Conservation (phyloP, 2,113 vertebrate species). For the Sigmodon hispidus region DNA sequence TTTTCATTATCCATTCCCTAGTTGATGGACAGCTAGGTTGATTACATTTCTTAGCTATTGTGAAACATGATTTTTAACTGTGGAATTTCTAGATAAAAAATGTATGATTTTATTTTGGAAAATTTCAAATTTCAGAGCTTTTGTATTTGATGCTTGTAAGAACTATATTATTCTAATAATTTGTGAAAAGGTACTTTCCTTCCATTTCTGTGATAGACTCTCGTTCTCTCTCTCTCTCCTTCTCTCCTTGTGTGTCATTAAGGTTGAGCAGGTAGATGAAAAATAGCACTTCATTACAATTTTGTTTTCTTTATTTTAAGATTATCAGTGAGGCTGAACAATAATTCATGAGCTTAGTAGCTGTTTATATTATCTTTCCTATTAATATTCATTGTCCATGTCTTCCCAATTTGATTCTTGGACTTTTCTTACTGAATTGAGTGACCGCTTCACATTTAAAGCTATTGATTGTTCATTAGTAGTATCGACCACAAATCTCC, state of each 20-base stretch:
- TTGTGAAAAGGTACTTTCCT: background rate
- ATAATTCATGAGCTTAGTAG: conserved; percentile 30
- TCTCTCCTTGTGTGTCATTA: background rate
- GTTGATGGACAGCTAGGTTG: background rate
- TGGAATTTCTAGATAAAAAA: conserved; percentile 12
- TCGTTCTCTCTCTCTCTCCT: background rate
- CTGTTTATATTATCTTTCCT: background rate
- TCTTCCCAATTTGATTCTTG: background rate
- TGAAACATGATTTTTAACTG: background rate
- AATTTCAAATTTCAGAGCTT: conserved; percentile 5
- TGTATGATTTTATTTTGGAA: conserved; percentile 46
- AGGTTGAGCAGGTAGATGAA: background rate
- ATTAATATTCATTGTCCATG: conserved; percentile 10
- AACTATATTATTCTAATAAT: background rate
- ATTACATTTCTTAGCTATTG: background rate
- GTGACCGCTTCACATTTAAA: background rate
- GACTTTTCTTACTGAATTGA: background rate
- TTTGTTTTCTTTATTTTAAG: conserved; percentile 21
- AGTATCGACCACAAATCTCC: background rate
- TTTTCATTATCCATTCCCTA: background rate
- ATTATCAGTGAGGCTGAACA: background rate
- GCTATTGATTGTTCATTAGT: background rate
- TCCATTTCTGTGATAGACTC: background rate
- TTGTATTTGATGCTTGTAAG: background rate
- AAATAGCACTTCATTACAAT: background rate